Evolutionary conservation across 2,797 vertebrate species (phyloP).

Genomic region (Gallirallus australis): DNA sequence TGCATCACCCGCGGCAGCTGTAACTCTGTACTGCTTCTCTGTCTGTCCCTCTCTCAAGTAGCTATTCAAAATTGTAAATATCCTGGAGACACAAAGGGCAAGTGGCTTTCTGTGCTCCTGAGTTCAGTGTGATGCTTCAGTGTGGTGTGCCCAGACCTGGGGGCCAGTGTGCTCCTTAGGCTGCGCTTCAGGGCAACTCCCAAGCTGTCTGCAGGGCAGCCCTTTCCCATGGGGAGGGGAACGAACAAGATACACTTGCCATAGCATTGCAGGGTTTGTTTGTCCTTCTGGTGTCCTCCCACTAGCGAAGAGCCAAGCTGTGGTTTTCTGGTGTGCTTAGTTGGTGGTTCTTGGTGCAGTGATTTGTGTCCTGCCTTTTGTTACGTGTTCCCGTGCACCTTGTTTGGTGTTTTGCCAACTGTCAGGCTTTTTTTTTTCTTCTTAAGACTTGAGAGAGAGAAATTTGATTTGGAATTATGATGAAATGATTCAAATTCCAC

Average conservation of each 20-base stretch:
- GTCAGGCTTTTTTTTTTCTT: neutral
- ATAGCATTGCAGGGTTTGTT: fast-evolving
- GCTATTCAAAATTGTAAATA: slow-evolving; percentile 45
- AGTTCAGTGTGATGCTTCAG: neutral
- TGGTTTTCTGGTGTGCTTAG: neutral
- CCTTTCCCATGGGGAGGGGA: neutral
- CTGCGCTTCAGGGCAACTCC: neutral
- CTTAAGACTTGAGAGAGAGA: neutral
- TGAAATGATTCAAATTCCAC: neutral
- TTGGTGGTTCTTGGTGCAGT: neutral
- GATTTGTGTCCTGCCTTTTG: neutral
- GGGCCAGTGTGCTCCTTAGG: fast-evolving
- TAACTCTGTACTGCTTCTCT: neutral
- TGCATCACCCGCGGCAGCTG: neutral
- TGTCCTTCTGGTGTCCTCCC: neutral
- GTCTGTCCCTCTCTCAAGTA: neutral
- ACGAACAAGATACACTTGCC: fast-evolving
- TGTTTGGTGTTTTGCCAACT: neutral
- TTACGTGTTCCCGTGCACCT: fast-evolving
- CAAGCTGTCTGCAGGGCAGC: neutral
- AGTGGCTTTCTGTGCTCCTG: neutral
- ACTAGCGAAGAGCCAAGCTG: fast-evolving
- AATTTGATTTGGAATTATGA: neutral
- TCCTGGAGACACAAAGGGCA: neutral
- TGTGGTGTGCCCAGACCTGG: neutral